Conservation (phyloP, 2,113 vertebrate species). For the Pelodiscus sinensis region DNA sequence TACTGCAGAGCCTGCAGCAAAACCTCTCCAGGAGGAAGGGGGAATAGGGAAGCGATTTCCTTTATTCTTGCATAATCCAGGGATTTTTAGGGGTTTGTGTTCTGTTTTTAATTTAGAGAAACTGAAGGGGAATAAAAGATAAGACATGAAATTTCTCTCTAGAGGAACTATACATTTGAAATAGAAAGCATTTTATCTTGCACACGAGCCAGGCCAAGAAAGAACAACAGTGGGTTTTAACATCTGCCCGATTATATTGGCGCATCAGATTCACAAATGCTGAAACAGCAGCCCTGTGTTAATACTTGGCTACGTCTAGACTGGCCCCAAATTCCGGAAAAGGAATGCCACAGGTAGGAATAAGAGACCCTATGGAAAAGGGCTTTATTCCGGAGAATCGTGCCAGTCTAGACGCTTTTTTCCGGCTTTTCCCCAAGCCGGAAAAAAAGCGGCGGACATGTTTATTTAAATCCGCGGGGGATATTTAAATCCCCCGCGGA, state of each 20-base stretch:
- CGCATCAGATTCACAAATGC: not conserved
- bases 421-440: too few relatives aligned
- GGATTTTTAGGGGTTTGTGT: not conserved
- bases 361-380: too few relatives aligned
- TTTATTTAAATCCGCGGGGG: too few relatives aligned
- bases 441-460: too few relatives aligned
- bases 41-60: not conserved
- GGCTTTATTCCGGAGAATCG: too few relatives aligned
- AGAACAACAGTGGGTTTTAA: not conserved
- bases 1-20: too few relatives aligned
- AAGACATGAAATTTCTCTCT: accelerated
- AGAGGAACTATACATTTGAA: not conserved
- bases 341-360: too few relatives aligned
- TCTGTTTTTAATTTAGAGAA: not conserved
- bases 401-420: too few relatives aligned
- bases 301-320: too few relatives aligned
- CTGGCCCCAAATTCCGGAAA: too few relatives aligned
- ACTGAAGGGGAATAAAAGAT: not conserved
- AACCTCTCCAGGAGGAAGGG: not conserved
- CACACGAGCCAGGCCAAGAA: not conserved
- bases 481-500: too few relatives aligned
- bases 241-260: accelerated
- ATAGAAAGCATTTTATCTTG: not conserved
- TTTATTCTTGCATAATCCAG: not conserved
- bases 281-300: not conserved